A percentile compares a stretch with the other conserved stretches of the same genome.
phyloP scores from a whole-genome alignment of 1,140 invertebrate genomes.

The Nasonia giraulti region DNA sequence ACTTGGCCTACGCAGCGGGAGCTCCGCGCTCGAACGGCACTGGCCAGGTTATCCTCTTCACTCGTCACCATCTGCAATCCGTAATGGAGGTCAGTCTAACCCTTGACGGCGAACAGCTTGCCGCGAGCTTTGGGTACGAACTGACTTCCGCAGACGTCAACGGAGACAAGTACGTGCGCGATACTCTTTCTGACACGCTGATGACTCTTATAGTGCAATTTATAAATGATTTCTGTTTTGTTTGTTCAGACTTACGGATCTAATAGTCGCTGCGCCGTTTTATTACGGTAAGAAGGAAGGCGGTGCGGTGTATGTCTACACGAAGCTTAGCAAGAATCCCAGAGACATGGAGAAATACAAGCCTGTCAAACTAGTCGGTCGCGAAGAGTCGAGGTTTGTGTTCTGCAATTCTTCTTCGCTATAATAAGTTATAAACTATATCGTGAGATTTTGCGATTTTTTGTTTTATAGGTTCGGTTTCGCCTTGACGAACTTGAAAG shows the following conservation, averaged over 20 bases:
- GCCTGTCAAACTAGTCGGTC: slow-evolving; percentile 69
- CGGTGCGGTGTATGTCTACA: slow-evolving; percentile 94
- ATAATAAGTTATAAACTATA: background rate
- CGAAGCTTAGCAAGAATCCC: slow-evolving; percentile 73
- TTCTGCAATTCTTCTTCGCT: background rate
- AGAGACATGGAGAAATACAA: slow-evolving; percentile 63
- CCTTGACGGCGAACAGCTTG: slow-evolving; percentile 89
- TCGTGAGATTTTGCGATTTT: background rate
- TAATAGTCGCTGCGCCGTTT: slow-evolving; percentile 93
- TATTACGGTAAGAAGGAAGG: slow-evolving; percentile 87
- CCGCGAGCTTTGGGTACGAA: slow-evolving; percentile 93
- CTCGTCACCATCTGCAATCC: slow-evolving; percentile 77
- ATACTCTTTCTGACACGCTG: background rate
- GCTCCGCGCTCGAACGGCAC: slow-evolving; percentile 89
- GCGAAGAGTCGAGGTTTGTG: slow-evolving; percentile 68
- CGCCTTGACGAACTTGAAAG: slow-evolving; percentile 88
- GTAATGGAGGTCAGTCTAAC: slow-evolving; percentile 79
- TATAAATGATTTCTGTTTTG: background rate
- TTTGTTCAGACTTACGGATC: slow-evolving; percentile 82
- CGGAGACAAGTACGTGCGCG: slow-evolving; percentile 82
- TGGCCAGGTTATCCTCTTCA: slow-evolving; percentile 90
- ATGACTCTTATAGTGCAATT: background rate
- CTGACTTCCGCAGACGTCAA: slow-evolving; percentile 89
- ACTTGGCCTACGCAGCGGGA: slow-evolving; percentile 85
- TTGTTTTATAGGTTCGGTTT: slow-evolving; percentile 83